A percentile compares a stretch with the other conserved stretches of the same genome.
These are phyloP conservation scores for Mallotus villosus DNA, from an alignment of 2,797 vertebrate genomes.

Conservation along the genomic window DNA sequence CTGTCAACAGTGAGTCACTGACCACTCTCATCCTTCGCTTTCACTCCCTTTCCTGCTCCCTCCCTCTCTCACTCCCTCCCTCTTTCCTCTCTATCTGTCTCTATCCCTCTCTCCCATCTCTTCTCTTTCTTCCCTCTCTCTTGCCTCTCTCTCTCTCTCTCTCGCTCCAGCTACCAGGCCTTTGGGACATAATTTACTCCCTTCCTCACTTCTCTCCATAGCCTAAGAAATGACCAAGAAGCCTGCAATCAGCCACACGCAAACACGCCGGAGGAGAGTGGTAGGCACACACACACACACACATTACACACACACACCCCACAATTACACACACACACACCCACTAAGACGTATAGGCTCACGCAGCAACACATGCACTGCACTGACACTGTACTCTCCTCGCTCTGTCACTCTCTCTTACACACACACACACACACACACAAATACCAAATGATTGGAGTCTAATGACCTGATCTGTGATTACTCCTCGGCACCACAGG, in stretches of 20 bases:
- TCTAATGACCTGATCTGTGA: slow-evolving; percentile 52
- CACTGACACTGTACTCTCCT: not conserved
- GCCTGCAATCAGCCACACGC: slow-evolving; percentile 17
- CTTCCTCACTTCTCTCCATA: slow-evolving; percentile 25
- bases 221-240: slow-evolving; percentile 30
- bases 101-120: not conserved
- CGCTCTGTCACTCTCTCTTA: too few species aligned
- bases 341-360: not conserved
- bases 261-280: slow-evolving; percentile 23
- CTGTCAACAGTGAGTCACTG: slow-evolving; percentile 39
- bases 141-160: not conserved
- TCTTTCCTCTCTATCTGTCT: too few species aligned
- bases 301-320: not conserved
- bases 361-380: not conserved
- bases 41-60: not conserved
- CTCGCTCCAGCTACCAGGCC: slow-evolving; percentile 18
- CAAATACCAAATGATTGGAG: slow-evolving; percentile 44
- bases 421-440: slow-evolving; percentile 9
- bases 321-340: not conserved
- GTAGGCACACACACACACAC: slow-evolving; percentile 14
- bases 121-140: slow-evolving; percentile 9
- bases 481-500: slow-evolving; percentile 39
- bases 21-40: not conserved
- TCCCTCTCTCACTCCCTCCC: not conserved
- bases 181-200: slow-evolving; percentile 35